Evolutionary conservation across 1,140 invertebrate species (phyloP).

Genomic region (Cephus cinctus): DNA sequence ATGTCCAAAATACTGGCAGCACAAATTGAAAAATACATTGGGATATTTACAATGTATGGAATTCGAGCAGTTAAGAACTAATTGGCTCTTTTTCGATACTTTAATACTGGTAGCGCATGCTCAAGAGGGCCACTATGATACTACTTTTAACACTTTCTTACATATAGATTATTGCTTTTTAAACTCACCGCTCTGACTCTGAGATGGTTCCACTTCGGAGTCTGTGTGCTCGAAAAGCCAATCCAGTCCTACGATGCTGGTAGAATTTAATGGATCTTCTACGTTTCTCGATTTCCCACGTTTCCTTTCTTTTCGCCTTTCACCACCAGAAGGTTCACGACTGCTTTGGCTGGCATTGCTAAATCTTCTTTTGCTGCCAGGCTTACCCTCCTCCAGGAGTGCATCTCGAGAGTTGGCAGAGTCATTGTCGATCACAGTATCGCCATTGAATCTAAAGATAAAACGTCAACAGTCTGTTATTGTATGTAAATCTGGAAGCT

Average conservation of each 20-base stretch:
- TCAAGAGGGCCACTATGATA: no score
- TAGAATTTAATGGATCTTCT: slow-evolving; percentile 44
- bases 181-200: no score
- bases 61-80: no score
- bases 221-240: slow-evolving; percentile 59
- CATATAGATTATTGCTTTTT: no score
- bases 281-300: slow-evolving; percentile 36
- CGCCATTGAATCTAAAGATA: slow-evolving; percentile 41
- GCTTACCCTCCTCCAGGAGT: slow-evolving; percentile 42
- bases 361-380: slow-evolving; percentile 38
- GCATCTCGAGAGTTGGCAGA: slow-evolving; percentile 51
- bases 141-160: no score
- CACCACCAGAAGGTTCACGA: slow-evolving; percentile 45
- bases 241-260: slow-evolving; percentile 54
- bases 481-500: not conserved
- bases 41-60: no score
- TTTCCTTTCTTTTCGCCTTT: slow-evolving; percentile 36
- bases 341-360: slow-evolving; percentile 52
- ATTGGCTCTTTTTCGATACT: no score
- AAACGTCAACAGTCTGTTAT: not conserved
- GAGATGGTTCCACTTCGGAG: slow-evolving; percentile 39
- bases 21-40: slow-evolving; percentile 36
- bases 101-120: no score
- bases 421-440: slow-evolving; percentile 41
- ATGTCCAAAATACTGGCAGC: slow-evolving; percentile 54